These are phyloP conservation scores for Grantiella picta DNA, from an alignment of 2,113 vertebrate species.

Conservation along the genomic window DNA sequence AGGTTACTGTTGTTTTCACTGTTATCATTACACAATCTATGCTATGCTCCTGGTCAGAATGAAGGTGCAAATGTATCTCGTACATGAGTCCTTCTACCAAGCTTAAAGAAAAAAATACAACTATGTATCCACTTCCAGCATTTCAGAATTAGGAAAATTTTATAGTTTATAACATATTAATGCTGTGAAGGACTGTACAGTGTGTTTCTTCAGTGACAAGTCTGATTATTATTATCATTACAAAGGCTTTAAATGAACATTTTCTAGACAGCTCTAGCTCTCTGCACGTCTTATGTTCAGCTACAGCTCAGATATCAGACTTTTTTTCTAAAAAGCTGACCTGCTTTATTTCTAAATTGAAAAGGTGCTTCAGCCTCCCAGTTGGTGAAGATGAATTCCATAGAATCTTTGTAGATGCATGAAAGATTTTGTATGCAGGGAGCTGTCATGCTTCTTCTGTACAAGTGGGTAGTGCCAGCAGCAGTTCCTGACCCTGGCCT, in stretches of 20 bases:
- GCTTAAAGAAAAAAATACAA: background rate
- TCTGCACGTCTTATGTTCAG: background rate
- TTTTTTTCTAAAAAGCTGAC: background rate
- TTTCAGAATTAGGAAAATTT: background rate
- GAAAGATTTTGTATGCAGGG: background rate
- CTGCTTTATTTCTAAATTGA: background rate
- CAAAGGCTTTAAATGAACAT: background rate
- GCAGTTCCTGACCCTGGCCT: background rate
- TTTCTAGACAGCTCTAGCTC: background rate
- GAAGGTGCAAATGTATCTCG: accelerated
- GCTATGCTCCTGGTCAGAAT: background rate
- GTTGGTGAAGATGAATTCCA: background rate
- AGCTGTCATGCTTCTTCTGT: background rate
- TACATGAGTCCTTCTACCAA: accelerated
- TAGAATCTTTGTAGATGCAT: background rate
- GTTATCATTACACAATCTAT: background rate
- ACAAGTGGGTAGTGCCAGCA: background rate
- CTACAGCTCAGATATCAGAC: background rate
- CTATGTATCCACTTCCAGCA: background rate
- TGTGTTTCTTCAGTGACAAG: background rate
- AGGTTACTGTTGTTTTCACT: background rate
- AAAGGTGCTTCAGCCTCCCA: background rate
- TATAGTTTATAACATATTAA: background rate
- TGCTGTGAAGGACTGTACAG: background rate
- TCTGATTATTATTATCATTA: background rate